Evolutionary conservation across 2,797 vertebrate genomes (phyloP).

Genomic region (Rhinichthys osculus): DNA sequence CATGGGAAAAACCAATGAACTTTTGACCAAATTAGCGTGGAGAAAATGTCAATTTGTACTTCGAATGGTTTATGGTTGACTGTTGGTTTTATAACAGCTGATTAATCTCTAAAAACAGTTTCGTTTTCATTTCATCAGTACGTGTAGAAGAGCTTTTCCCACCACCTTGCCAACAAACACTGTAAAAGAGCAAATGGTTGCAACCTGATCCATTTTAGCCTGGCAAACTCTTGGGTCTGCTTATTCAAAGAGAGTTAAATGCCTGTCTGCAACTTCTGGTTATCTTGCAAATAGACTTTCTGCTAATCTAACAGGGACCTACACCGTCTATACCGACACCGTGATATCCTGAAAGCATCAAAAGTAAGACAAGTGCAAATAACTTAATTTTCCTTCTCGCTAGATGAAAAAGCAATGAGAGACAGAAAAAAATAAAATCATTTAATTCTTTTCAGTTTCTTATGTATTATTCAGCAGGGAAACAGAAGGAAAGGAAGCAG

Average conservation of each 20-base stretch:
- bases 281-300: slow-evolving; percentile 15
- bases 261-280: slow-evolving; percentile 19
- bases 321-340: neutral
- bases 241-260: slow-evolving; percentile 22
- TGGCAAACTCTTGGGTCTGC: slow-evolving; percentile 24
- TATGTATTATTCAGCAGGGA: slow-evolving; percentile 46
- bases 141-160: slow-evolving; percentile 26
- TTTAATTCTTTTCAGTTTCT: slow-evolving; percentile 1
- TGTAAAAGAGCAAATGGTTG: slow-evolving; percentile 38
- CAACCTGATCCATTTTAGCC: slow-evolving; percentile 20
- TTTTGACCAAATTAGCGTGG: neutral
- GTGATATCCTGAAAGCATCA: neutral
- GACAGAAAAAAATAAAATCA: neutral
- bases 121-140: neutral
- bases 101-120: slow-evolving; percentile 13
- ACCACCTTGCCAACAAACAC: slow-evolving; percentile 42
- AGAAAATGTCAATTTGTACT: neutral
- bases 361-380: neutral
- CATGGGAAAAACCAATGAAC: neutral
- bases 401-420: neutral
- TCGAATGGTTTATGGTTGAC: neutral
- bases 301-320: slow-evolving; percentile 9
- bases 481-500: neutral
- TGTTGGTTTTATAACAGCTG: neutral
- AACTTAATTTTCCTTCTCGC: neutral